Base-by-base conservation (phyloP, 2,888 invertebrate genomes). In the Oegoconia quadripuncta region DNA sequence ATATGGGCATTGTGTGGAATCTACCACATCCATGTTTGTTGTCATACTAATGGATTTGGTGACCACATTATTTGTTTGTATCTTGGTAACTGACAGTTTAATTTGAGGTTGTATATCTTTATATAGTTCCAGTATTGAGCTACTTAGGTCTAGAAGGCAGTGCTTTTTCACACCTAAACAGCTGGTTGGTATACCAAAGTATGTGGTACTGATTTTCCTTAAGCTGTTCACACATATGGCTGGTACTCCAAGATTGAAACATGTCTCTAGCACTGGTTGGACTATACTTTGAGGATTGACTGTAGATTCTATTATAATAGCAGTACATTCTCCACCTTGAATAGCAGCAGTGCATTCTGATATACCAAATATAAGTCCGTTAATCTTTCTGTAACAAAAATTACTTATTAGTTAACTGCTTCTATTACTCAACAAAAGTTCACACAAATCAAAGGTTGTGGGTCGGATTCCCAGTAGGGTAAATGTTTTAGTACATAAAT, bases 131-230 rank as follows among this genome's bases (percentile, higher is more conserved):
- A 39, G 5, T 25, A 82, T 51, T 41, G 47, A 52, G 25, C 50
- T 41, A 47, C 34, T 49, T 1, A 80, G 37, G 31, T 76, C 70
- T 44, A 46, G 14, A 32, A 76, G 44, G 39, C 14, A 43, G 17
- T 66, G 50, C 28, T 48, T 52, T 61, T 69, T 72, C 13, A 89
- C 43, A 23, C 83, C 84, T 35, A 89, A 52, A 39, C 82, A 82
- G 53, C 74, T 75, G 17, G 87, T 81, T 37, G 75, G 56, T 42
- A 89, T 72, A 0, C 88, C 87, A 66, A 87, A 84, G 45, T 69
- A 55, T 1, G 20, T 39, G 26, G 54, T 42, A 41, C 67, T 60
- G 1, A 61, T 41, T 45, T 60, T 60, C 42, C 69, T 77, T 3
- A 89, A 57, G 28, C 68, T 65, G 34, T 59, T 55, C n/a, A 88